Conservation (phyloP, 1,140 invertebrate genomes). For the Drosophila lacertosa region DNA sequence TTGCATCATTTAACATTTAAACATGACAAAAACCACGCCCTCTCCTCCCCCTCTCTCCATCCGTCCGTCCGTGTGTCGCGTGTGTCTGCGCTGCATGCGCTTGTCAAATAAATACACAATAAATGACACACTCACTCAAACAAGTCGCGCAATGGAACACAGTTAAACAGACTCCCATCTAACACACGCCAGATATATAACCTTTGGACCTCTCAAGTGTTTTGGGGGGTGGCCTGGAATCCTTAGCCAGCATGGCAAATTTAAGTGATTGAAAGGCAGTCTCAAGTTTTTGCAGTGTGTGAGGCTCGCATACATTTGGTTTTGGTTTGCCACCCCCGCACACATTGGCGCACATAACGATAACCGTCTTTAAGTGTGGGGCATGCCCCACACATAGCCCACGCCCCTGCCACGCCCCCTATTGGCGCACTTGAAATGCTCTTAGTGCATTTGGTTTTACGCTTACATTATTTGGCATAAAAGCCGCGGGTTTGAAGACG, state of each 20-base stretch:
- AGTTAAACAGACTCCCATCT: constrained; percentile 1
- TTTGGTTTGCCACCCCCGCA: background rate
- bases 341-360: constrained; percentile 19
- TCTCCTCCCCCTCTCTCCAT: background rate
- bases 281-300: constrained; percentile 23
- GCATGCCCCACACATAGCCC: background rate
- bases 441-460: constrained; percentile 53
- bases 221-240: constrained; percentile 32
- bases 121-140: constrained; percentile 57
- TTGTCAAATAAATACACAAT: constrained; percentile 68
- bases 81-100: constrained; percentile 44
- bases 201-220: constrained; percentile 45
- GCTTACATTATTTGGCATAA: constrained; percentile 52
- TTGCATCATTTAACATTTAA: constrained; percentile 60
- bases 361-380: constrained; percentile 15
- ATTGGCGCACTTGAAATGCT: constrained; percentile 50
- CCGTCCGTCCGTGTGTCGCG: constrained; percentile 3
- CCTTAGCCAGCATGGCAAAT: constrained; percentile 28
- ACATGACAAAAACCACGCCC: constrained; percentile 31
- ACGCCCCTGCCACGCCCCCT: background rate
- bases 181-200: constrained; percentile 9
- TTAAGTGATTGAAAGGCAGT: constrained; percentile 54
- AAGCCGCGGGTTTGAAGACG: constrained; percentile 25
- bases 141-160: constrained; percentile 34
- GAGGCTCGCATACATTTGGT: background rate